Percentiles rank a stretch among this genome's conserved stretches.
Evolutionary conservation across 2,888 invertebrate species (phyloP).

Genomic region (Drosophila algonquin): DNA sequence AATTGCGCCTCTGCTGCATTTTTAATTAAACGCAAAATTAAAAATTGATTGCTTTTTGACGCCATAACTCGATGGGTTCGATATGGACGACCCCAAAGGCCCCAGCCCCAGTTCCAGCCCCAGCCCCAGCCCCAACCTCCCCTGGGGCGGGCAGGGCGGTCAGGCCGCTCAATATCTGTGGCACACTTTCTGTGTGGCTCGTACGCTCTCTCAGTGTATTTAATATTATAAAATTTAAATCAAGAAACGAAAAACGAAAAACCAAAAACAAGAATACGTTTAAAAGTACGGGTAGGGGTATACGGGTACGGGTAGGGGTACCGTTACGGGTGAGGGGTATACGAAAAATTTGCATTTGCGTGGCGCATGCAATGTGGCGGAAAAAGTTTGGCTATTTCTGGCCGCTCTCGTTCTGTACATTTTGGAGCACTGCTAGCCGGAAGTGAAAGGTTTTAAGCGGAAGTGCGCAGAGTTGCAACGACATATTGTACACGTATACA

Average conservation of each 20-base stretch:
- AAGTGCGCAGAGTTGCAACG: constrained; percentile 67
- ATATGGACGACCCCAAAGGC: neutral
- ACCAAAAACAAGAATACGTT: constrained; percentile 7
- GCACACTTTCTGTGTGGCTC: constrained; percentile 14
- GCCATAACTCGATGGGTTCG: constrained; percentile 44
- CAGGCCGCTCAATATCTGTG: constrained; percentile 18
- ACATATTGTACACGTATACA: constrained; percentile 32
- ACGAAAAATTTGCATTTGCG: constrained; percentile 59
- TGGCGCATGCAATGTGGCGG: constrained; percentile 65
- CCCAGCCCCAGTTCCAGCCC: no score
- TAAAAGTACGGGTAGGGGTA: neutral
- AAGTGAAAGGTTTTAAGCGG: constrained; percentile 73
- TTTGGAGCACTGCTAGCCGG: constrained; percentile 57
- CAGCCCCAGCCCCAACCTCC: no score
- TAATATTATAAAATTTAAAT: constrained; percentile 32
- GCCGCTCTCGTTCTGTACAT: constrained; percentile 48
- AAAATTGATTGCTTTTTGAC: constrained; percentile 75
- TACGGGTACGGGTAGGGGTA: no score
- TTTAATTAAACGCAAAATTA: constrained; percentile 75
- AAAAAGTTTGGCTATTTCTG: constrained; percentile 51
- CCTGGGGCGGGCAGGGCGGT: neutral
- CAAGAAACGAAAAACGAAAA: neutral
- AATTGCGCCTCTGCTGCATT: constrained; percentile 64
- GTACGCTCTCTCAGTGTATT: constrained; percentile 1
- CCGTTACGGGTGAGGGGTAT: neutral